These are phyloP conservation scores for Distichodus sexfasciatus DNA, from an alignment of 2,797 vertebrate species.

Conservation along the genomic window DNA sequence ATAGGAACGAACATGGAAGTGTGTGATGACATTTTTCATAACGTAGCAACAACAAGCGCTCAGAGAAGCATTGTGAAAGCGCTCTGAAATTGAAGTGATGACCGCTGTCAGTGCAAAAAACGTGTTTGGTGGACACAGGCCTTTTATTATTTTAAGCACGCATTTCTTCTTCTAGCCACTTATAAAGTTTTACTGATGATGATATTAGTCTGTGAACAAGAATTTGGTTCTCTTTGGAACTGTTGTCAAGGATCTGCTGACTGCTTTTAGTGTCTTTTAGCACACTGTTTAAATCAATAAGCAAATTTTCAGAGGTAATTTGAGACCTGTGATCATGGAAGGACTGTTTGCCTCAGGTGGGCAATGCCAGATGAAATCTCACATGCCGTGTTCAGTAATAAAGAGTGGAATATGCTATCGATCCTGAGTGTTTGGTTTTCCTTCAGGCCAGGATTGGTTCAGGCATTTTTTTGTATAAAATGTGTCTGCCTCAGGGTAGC, in stretches of 20 bases:
- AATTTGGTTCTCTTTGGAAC: neutral
- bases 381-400: constrained; percentile 11
- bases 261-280: neutral
- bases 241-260: neutral
- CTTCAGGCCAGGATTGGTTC: neutral
- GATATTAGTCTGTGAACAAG: neutral
- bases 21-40: no score
- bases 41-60: no score
- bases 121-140: no score
- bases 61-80: no score
- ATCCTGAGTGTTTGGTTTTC: constrained; percentile 14
- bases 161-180: no score
- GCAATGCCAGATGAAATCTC: constrained; percentile 17
- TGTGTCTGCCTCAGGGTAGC: neutral
- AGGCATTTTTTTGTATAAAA: constrained; percentile 8
- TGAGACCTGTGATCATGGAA: neutral
- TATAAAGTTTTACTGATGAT: neutral
- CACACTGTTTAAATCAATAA: neutral
- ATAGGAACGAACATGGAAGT: no score
- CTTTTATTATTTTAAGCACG: no score
- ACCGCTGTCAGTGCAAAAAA: no score
- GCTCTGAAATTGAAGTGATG: no score
- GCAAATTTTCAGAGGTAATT: neutral
- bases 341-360: constrained; percentile 13
- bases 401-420: constrained; percentile 14